A percentile compares a stretch with the other conserved stretches of the same genome.
Evolutionary conservation across 2,888 invertebrate species (phyloP).

Genomic region (Schizaphis graminum): DNA sequence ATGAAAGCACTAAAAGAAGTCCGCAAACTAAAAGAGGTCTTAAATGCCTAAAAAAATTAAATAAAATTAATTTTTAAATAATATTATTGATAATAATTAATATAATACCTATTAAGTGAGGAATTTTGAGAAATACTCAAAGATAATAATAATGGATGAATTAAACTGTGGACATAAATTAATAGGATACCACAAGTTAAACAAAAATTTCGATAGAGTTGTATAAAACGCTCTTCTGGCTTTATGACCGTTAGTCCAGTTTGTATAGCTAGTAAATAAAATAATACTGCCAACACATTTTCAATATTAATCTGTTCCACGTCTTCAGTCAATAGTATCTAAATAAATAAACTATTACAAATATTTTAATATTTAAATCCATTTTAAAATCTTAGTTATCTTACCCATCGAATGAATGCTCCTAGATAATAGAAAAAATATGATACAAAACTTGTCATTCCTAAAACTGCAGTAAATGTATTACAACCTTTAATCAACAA

Average conservation of each 20-base stretch:
- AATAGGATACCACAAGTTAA: neutral
- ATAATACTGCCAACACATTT: neutral
- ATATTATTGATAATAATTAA: neutral
- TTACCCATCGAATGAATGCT: neutral
- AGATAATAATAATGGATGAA: neutral
- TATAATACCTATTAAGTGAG: neutral
- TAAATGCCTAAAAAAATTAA: neutral
- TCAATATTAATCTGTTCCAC: neutral
- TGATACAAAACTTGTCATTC: neutral
- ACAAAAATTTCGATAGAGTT: neutral
- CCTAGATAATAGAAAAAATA: neutral
- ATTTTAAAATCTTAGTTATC: neutral
- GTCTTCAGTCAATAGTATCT: neutral
- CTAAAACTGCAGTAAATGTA: neutral
- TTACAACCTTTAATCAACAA: neutral
- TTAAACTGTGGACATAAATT: neutral
- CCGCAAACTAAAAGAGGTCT: neutral
- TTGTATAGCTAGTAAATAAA: neutral
- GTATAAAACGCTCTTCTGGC: neutral
- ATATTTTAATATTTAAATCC: neutral
- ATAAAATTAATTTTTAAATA: neutral
- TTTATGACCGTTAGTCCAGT: neutral
- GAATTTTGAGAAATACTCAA: neutral
- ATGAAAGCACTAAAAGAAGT: neutral
- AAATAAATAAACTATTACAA: neutral